Base-by-base conservation (phyloP, 2,888 invertebrate species). In the Enchytraeus crypticus region DNA sequence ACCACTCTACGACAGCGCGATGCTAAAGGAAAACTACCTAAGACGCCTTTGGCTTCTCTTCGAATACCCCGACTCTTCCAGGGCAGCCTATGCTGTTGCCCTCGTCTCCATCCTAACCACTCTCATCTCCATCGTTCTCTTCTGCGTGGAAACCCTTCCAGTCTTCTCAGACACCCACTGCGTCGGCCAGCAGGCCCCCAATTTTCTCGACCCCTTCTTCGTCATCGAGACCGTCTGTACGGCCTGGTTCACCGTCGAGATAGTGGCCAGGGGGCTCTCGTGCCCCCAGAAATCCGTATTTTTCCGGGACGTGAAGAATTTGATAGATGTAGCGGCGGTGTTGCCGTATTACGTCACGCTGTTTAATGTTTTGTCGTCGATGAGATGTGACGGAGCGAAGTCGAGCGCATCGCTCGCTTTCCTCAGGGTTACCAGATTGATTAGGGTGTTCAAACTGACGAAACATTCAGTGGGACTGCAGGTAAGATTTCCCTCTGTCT, bases 261-360 rank as follows among this genome's bases (percentile, higher is more conserved):
- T 82, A 2, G 59, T 79, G 27, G 69, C 80, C 4, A 76, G 82
- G 14, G 78, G 81, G 60, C 69, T 77, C 49, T 74, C 76, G n/a
- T 82, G 80, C 66, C 82, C 82, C 3, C 75, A 72, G 64, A 81
- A 81, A 66, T 63, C 73, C 26, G 64, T 66, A 21, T 82, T 81
- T 70, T 72, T 77, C 69, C 80, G 79, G 61, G 79, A 80, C 61
- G 77, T 81, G 65, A 77, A 81, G 65, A 82, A 82, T 69, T 71
- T 80, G 51, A 77, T 82, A 54, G 82, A 82, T 67, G 73, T 82
- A 43, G 74, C 80, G 14, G 81, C 82, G 1, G 78, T 82, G 47
- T 74, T 81, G 26, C 82, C 82, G 5, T 82, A 81, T 64, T 82
- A 81, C 70, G 77, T 82, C 59, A 81, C 81, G 38, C 71, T 80